Percentiles rank a stretch among this genome's conserved stretches.
These are phyloP conservation scores for Alcedo quadribrachys DNA, from an alignment of 2,797 vertebrate genomes.

Conservation along the genomic window DNA sequence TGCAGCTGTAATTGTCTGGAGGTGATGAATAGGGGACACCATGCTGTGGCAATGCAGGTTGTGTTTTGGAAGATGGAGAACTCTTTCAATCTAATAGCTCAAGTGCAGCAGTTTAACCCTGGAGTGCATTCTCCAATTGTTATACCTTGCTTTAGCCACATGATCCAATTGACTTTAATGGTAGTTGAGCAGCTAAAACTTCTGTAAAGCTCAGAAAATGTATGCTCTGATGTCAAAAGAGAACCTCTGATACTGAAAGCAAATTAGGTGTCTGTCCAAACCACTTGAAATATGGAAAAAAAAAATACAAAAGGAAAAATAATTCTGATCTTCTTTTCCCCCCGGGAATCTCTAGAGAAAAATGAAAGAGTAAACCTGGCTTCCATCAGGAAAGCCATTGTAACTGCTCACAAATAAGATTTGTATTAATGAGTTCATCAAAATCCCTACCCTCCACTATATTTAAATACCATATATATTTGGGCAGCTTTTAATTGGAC, in stretches of 20 bases:
- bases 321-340: neutral
- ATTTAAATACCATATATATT: neutral
- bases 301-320: neutral
- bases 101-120: neutral
- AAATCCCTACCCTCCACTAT: neutral
- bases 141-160: neutral
- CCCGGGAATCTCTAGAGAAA: neutral
- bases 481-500: slow-evolving; percentile 17
- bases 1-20: neutral
- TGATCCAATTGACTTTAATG: neutral
- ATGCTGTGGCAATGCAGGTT: neutral
- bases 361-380: neutral
- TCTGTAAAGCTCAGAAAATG: neutral
- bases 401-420: neutral
- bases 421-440: slow-evolving; percentile 18
- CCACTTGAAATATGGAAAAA: neutral
- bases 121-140: neutral
- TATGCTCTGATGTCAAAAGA: neutral
- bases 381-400: slow-evolving; percentile 21
- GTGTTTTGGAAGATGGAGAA: neutral
- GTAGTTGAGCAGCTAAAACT: neutral
- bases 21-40: neutral
- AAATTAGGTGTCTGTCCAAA: neutral
- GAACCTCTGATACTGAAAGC: neutral
- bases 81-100: neutral